Evolutionary conservation across 2,113 vertebrate species (phyloP).

Genomic region (Strix uralensis): DNA sequence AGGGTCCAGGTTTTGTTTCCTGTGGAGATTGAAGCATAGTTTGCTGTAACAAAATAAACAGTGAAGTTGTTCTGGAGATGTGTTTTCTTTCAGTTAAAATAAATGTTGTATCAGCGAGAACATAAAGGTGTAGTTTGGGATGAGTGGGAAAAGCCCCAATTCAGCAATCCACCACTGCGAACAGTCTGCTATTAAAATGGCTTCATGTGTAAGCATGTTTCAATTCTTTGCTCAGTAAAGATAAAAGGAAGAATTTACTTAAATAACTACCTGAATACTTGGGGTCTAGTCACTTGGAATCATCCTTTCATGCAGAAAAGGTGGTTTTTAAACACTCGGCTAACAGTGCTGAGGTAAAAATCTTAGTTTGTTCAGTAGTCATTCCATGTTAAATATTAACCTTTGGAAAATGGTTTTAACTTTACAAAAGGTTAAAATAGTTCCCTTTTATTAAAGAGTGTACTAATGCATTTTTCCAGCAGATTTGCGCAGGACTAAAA

Average conservation of each 20-base stretch:
- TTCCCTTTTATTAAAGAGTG: neutral
- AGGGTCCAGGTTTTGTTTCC: neutral
- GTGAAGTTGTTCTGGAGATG: neutral
- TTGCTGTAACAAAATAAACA: neutral
- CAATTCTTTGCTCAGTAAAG: neutral
- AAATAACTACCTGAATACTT: neutral
- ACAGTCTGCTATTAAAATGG: neutral
- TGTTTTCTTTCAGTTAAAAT: neutral
- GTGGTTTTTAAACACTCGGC: neutral
- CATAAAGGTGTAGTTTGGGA: neutral
- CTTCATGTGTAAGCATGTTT: neutral
- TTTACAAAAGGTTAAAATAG: neutral
- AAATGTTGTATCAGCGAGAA: neutral
- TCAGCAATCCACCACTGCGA: neutral
- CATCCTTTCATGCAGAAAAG: neutral
- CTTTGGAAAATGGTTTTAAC: conserved; percentile 16
- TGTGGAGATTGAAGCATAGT: neutral
- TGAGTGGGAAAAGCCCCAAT: neutral
- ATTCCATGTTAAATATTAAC: conserved; percentile 16
- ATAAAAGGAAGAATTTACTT: neutral
- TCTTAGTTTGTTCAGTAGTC: neutral
- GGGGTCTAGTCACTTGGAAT: neutral
- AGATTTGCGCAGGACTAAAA: neutral
- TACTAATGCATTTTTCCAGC: neutral
- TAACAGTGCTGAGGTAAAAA: neutral